Base-by-base conservation (phyloP, 2,113 vertebrate species). In the Crocuta crocuta region DNA sequence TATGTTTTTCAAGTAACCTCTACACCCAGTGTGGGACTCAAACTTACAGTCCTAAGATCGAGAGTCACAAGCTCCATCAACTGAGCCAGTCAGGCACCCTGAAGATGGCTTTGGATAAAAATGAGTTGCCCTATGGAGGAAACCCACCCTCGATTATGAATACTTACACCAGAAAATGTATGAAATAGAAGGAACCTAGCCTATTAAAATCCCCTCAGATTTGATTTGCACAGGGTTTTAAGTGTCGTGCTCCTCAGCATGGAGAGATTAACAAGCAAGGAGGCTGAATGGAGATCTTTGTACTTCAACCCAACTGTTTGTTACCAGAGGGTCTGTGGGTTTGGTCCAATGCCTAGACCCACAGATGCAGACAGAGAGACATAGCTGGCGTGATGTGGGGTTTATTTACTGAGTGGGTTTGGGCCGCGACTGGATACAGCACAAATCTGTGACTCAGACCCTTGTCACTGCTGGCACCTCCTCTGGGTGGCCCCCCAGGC, bases 281-380 rank as follows among this genome's bases (percentile, higher is more conserved):
- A 39, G 91, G 82, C 45, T 98, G 98, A 98, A 98, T 97, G 87
- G 84, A 74, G 89, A 93, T 89, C 97, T 98, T 98, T 98, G 97
- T 98, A 43, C 12, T 80, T 43, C 45, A 61, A 55, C 74, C 74
- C 95, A 95, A 78, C 86, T 97, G 97, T 97, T 98, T 97, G 95
- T 82, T 94, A 86, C 95, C 24, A 95, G 97, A 91, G 83, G 95
- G 92, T 84, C 93, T 98, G 97, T 82, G 98, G 98, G 23, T 98
- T 98, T 99, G 98, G 97, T 93, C 70, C 0, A 3, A 15, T 71
- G 98, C 98, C 98, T 98, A 98, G 98, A 97, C 98, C 97, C 97
- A 97, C 98, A 98, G 68, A 95, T 4, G 61, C 90, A 91, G 97
- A 98, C 98, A 98, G 96, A 98, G 76, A 95, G 96, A 97, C 98